Evolutionary conservation across 2,113 vertebrate genomes (phyloP), one percentile per base, ranked within the genome.

Genomic region (Aphyosemion australe): DNA sequence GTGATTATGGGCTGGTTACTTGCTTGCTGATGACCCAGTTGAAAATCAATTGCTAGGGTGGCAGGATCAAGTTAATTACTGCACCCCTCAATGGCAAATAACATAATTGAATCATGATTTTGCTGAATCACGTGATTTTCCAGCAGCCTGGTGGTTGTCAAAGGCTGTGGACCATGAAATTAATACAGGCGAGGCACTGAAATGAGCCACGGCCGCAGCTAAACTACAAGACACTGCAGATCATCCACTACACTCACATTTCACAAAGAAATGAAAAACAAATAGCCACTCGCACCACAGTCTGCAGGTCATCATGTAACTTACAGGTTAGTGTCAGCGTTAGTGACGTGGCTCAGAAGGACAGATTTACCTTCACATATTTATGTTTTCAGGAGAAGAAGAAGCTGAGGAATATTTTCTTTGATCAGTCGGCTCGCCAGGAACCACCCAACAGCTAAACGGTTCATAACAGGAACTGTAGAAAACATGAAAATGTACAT

Each of bases 61-160:
- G 50, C 16, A 10, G 52, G 62, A 65, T 65, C 62, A 54, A 65
- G 62, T 65, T 65, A 65, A 65, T 65, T 65, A 65, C 62, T 34
- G 39, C 50, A 7, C 50, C 62, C 41, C 48, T 65, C 50, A 54
- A 65, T 65, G 41, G 50, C 50, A 45, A 65, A 54, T 65, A 45
- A 53, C 62, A 45, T 65, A 65, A 65, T 65, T 65, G 62, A 53
- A 65, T 65, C 62, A 54, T 65, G 62, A 54, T 62, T 65, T 65
- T 45, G 62, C 50, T 65, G 62, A 65, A 34, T 65, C 62, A 65
- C 62, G 42, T 65, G 62, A 65, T 65, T 65, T 65, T 50, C 62
- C 50, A 54, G 62, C 62, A 65, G 62, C 62, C 62, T 34, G 62
- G 50, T 65, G 62, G 62, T 54, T 65, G 62, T 65, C 62, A 45